phyloP scores from a whole-genome alignment of 2,113 vertebrate genomes.

The Dermatemys mawii region DNA sequence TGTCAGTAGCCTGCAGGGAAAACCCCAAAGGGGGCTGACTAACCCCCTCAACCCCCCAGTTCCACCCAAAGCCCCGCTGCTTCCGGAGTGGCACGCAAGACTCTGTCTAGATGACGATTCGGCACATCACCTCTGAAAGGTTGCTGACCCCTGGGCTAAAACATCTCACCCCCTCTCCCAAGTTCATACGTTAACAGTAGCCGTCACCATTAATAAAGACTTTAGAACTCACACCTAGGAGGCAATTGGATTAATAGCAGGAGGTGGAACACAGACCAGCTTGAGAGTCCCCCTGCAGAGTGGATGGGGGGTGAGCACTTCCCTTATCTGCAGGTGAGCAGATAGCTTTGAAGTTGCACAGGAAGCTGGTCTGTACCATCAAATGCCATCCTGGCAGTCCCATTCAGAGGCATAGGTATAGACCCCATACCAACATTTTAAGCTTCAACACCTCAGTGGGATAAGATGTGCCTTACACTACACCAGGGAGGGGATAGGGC shows the following conservation, averaged over 20 bases:
- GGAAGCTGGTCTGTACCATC: constrained; percentile 34
- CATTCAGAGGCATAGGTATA: background rate
- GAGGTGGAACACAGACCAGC: background rate
- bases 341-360: background rate
- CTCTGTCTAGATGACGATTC: no score
- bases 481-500: background rate
- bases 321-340: background rate
- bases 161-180: no score
- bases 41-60: no score
- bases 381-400: constrained; percentile 21
- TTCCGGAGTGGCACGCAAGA: no score
- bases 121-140: no score
- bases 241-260: background rate
- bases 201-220: no score
- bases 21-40: no score
- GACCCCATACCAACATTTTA: background rate
- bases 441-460: background rate
- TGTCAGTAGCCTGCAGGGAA: no score
- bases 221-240: constrained; percentile 13
- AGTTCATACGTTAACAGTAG: no score
- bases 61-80: no score
- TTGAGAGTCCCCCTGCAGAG: constrained; percentile 12
- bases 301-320: background rate
- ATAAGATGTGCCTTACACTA: background rate
- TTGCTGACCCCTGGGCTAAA: no score